Evolutionary conservation across 2,113 vertebrate species (phyloP).

Genomic region (Abramis brama): DNA sequence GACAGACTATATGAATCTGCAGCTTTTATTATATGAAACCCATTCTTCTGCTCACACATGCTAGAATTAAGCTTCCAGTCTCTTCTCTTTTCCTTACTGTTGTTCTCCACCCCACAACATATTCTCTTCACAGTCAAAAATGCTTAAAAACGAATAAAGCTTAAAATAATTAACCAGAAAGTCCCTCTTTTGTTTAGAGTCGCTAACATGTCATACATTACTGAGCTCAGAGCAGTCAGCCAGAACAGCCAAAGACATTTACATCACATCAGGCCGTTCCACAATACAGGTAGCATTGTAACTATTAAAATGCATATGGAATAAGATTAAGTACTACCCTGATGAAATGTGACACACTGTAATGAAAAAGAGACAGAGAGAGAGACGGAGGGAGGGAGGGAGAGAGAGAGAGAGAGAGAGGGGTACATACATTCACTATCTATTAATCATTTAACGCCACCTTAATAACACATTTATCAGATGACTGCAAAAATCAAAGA

Average conservation of each 20-base stretch:
- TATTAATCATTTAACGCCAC: conserved; percentile 91
- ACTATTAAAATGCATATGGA: conserved; percentile 90
- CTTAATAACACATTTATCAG: conserved; percentile 79
- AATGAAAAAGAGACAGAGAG: conserved; percentile 76
- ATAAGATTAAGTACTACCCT: conserved; percentile 86
- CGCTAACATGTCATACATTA: conserved; percentile 46
- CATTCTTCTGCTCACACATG: neutral
- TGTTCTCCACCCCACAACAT: neutral
- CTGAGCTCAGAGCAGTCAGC: conserved; percentile 74
- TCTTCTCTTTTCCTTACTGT: neutral
- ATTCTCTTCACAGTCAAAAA: neutral
- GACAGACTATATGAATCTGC: neutral
- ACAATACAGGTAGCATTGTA: conserved; percentile 84
- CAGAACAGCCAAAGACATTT: conserved; percentile 74
- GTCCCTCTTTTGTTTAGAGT: conserved; percentile 38
- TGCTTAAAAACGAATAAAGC: conserved; percentile 4
- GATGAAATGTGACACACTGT: conserved; percentile 89
- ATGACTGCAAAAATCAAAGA: conserved; percentile 72
- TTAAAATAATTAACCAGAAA: conserved; percentile 56
- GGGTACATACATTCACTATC: conserved; percentile 82
- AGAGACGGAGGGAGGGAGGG: conserved; percentile 76
- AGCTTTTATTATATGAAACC: neutral
- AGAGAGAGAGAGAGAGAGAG: conserved; percentile 66
- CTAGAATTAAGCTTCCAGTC: neutral
- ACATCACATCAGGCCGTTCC: conserved; percentile 74